Evolutionary conservation across 2,888 invertebrate genomes (phyloP).

Genomic region (Cephalotes varians): DNA sequence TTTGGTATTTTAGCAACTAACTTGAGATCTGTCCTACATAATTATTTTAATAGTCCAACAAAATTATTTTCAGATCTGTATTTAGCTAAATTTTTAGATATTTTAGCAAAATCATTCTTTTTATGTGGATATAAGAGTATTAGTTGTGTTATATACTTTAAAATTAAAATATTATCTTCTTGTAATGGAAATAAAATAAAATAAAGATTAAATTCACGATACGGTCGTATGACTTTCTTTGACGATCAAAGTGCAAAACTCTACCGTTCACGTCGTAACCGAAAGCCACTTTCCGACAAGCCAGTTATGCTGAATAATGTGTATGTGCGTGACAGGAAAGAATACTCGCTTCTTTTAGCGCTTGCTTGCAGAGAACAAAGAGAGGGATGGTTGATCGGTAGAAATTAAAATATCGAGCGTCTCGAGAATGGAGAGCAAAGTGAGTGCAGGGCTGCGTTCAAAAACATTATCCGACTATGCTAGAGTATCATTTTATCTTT

Average conservation of each 20-base stretch:
- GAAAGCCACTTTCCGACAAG: slow-evolving; percentile 25
- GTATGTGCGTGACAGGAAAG: slow-evolving; percentile 32
- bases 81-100: too few relatives aligned
- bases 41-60: too few relatives aligned
- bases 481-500: too few relatives aligned
- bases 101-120: too few relatives aligned
- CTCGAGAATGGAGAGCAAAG: slow-evolving; percentile 29
- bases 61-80: too few relatives aligned
- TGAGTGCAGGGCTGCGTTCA: too few relatives aligned
- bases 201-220: background rate
- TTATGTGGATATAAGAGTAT: too few relatives aligned
- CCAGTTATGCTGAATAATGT: background rate
- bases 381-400: slow-evolving; percentile 63
- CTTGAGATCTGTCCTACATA: too few relatives aligned
- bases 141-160: background rate
- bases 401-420: slow-evolving; percentile 73
- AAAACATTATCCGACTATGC: too few relatives aligned
- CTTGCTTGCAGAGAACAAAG: background rate
- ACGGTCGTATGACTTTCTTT: background rate
- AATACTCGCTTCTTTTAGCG: slow-evolving; percentile 13
- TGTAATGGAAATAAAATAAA: background rate
- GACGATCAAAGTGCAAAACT: background rate
- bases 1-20: too few relatives aligned
- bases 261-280: background rate
- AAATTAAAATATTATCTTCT: background rate